Evolutionary conservation across 2,888 invertebrate species (phyloP), one percentile per base, ranked within the genome.

Genomic region (Germaria angustata): DNA sequence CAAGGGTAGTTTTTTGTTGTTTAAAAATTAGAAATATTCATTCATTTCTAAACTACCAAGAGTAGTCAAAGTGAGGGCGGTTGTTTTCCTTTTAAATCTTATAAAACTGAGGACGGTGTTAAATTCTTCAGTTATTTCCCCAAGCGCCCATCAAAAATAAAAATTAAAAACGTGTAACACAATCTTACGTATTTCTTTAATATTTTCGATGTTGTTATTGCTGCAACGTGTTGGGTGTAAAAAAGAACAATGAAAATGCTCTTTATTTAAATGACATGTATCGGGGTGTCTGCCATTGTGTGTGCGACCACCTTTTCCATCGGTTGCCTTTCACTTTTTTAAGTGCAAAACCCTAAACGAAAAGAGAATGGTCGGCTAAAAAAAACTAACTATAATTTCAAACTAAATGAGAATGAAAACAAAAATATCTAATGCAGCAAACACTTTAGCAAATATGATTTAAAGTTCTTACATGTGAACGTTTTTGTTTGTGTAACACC

Each of bases 121-220:
- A 76, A 73, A 80, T 81, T 83, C 77, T 57, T 73, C 46, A 59
- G 77, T 77, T 80, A 84, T 84, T 85, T 85, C 84, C 85, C 84
- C 36, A 80, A 84, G 68, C 78, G 75, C 73, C 76, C 85, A 84
- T 84, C 83, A 83, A 76, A 71, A 77, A 28, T 5, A 28, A 28
- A 28, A 28, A 28, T 28, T 28, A 28, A 28, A 66, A 77, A 53
- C 57, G 53, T 68, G 51, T 57, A 63, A 53, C 80, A 63, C 55
- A 28, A 68, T 63, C 57, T 24, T 63, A 61, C 28, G 28, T 51
- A 24, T 59, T 63, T 53, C 63, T 9, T 5, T 51, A 17, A 20
- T 53, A 34, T 4, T 53, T 13, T 44, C 4, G 39, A 7, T 53
- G 20, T 75, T 63, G 32, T 34, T 57, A n/a, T 69, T 51, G 11